A percentile compares a stretch with the other conserved stretches of the same genome.
phyloP scores from a whole-genome alignment of 2,888 invertebrate genomes.

The Ennomos quercinarius region DNA sequence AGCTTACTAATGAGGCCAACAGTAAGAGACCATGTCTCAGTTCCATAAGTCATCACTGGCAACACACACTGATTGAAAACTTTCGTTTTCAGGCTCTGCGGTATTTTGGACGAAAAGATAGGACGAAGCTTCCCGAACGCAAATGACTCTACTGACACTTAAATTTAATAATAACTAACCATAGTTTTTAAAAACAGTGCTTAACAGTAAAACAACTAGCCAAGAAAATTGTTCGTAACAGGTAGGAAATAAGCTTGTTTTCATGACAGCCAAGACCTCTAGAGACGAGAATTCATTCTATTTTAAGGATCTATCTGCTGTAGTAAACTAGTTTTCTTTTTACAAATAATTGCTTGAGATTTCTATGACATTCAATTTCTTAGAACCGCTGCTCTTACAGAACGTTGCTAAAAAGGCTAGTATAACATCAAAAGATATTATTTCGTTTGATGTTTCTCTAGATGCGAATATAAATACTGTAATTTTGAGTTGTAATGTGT shows the following conservation, averaged over 20 bases:
- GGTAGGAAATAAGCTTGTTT: not conserved
- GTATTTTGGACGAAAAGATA: too few species aligned
- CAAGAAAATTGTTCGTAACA: constrained; percentile 1
- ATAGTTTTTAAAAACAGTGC: too few species aligned
- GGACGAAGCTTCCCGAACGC: too few species aligned
- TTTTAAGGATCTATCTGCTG: constrained; percentile 1
- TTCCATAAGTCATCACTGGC: too few species aligned
- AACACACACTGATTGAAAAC: too few species aligned
- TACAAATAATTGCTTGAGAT: constrained; percentile 19
- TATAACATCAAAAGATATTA: constrained; percentile 20
- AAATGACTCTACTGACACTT: too few species aligned
- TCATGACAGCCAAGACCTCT: constrained; percentile 1
- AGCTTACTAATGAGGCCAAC: too few species aligned
- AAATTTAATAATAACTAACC: too few species aligned
- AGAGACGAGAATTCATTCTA: constrained; percentile 5
- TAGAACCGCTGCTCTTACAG: constrained; percentile 11
- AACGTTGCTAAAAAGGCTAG: constrained; percentile 13
- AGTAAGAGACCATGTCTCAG: too few species aligned
- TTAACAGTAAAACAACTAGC: too few species aligned
- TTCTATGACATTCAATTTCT: constrained; percentile 28
- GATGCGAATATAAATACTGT: constrained; percentile 8
- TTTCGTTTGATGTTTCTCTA: constrained; percentile 19
- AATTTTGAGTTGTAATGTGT: constrained; percentile 8
- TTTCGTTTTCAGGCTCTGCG: too few species aligned
- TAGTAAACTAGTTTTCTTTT: not conserved